A percentile compares a stretch with the other conserved stretches of the same genome.
phyloP scores from a whole-genome alignment of 2,797 vertebrate genomes.

The Crypturellus tataupa region DNA sequence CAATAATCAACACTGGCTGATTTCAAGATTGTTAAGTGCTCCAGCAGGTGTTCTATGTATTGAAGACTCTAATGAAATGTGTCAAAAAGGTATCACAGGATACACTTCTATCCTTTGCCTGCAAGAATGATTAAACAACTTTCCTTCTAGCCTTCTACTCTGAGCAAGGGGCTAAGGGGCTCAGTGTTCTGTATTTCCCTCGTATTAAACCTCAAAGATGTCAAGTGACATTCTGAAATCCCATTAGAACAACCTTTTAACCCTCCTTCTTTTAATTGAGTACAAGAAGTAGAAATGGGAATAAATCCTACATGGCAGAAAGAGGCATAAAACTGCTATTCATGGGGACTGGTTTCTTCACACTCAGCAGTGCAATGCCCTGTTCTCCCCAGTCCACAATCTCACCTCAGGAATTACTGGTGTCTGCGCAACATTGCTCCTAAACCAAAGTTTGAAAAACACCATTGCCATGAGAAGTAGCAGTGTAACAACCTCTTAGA shows the following conservation, averaged over 20 bases:
- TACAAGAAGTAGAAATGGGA: fast-evolving
- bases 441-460: neutral
- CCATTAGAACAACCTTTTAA: neutral
- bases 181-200: neutral
- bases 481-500: neutral
- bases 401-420: neutral
- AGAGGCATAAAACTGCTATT: neutral
- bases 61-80: neutral
- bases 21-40: neutral
- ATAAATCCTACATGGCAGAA: neutral
- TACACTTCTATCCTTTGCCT: neutral
- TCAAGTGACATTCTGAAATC: neutral
- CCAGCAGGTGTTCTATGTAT: neutral
- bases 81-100: neutral
- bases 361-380: neutral
- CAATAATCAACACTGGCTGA: neutral
- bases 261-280: neutral
- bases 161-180: neutral
- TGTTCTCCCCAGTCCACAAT: neutral
- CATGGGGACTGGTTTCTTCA: neutral
- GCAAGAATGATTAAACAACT: neutral
- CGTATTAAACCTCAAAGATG: neutral
- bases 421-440: neutral
- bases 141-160: neutral
- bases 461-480: neutral